These are phyloP conservation scores for Ochropacha duplaris DNA, from an alignment of 2,888 invertebrate species.

Conservation along the genomic window DNA sequence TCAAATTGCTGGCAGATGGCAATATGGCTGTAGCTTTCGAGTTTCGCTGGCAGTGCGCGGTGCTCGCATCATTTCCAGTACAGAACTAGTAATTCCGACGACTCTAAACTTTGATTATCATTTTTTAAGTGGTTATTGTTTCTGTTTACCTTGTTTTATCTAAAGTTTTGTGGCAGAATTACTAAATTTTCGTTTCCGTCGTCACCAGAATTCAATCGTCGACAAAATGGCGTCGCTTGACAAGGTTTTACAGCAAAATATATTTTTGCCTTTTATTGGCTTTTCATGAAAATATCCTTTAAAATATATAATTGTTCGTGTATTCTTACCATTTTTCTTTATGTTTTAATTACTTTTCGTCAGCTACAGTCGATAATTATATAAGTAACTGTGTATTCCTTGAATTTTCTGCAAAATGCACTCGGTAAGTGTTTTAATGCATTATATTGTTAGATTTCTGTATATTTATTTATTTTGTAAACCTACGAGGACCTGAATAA, in stretches of 20 bases:
- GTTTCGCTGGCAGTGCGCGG: constrained; percentile 80
- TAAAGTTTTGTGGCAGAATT: constrained; percentile 63
- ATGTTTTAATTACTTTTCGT: constrained; percentile 54
- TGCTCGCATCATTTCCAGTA: constrained; percentile 73
- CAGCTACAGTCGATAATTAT: constrained; percentile 52
- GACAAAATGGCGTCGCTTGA: constrained; percentile 84
- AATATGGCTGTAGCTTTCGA: constrained; percentile 82
- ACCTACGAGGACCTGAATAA: constrained; percentile 38
- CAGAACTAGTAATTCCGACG: constrained; percentile 74
- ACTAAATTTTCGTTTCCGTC: constrained; percentile 72
- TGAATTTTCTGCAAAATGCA: constrained; percentile 75
- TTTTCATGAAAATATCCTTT: constrained; percentile 56
- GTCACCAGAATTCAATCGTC: constrained; percentile 81
- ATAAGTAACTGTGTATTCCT: constrained; percentile 66
- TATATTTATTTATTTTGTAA: constrained; percentile 48
- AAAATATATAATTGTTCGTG: constrained; percentile 52
- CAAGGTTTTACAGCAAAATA: constrained; percentile 78
- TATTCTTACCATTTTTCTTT: constrained; percentile 56
- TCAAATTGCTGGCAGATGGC: constrained; percentile 57
- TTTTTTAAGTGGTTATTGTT: constrained; percentile 70
- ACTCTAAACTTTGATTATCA: constrained; percentile 74
- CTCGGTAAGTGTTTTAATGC: constrained; percentile 75
- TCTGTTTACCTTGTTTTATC: constrained; percentile 68
- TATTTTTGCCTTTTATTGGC: constrained; percentile 66
- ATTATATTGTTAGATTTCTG: constrained; percentile 59